Evolutionary conservation across 1,140 invertebrate genomes (phyloP).

Genomic region (Lasioglossum albipes): DNA sequence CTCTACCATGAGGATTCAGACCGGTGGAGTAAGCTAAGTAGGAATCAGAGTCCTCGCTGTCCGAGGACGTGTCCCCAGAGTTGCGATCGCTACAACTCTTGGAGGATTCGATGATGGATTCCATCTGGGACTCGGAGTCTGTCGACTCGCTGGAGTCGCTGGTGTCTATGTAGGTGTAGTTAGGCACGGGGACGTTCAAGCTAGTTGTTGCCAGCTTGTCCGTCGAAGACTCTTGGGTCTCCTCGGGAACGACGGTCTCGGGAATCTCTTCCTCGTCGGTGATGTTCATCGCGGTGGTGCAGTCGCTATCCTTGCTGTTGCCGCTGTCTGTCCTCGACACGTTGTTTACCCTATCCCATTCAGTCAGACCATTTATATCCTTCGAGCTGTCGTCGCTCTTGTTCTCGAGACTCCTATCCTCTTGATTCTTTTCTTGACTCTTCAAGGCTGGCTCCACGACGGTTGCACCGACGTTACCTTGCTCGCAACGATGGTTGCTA

Average conservation of each 20-base stretch:
- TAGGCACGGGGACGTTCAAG: slow-evolving; percentile 48
- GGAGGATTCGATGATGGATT: slow-evolving; percentile 39
- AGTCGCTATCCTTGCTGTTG: slow-evolving; percentile 28
- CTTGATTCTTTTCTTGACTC: neutral
- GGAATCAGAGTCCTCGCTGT: slow-evolving; percentile 69
- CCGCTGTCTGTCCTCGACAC: slow-evolving; percentile 28
- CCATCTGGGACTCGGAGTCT: slow-evolving; percentile 53
- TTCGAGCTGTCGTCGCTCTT: neutral
- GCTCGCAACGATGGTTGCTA: neutral
- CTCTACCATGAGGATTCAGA: slow-evolving; percentile 60
- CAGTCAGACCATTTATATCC: neutral
- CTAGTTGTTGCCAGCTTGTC: neutral
- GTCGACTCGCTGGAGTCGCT: slow-evolving; percentile 58
- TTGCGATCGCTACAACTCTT: slow-evolving; percentile 25
- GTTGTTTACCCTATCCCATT: slow-evolving; percentile 11
- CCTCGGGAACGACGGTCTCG: neutral
- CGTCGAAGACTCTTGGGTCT: no score
- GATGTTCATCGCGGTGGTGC: slow-evolving; percentile 54
- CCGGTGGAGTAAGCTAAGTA: slow-evolving; percentile 72
- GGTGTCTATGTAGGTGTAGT: slow-evolving; percentile 60
- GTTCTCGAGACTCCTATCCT: no score
- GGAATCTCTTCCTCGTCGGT: slow-evolving; percentile 50
- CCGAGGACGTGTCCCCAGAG: slow-evolving; percentile 47
- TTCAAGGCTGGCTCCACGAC: neutral
- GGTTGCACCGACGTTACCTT: neutral